A percentile compares a stretch with the other conserved stretches of the same genome.
Conservation (phyloP, 1,140 invertebrate species). For the Euborellia annulipes region DNA sequence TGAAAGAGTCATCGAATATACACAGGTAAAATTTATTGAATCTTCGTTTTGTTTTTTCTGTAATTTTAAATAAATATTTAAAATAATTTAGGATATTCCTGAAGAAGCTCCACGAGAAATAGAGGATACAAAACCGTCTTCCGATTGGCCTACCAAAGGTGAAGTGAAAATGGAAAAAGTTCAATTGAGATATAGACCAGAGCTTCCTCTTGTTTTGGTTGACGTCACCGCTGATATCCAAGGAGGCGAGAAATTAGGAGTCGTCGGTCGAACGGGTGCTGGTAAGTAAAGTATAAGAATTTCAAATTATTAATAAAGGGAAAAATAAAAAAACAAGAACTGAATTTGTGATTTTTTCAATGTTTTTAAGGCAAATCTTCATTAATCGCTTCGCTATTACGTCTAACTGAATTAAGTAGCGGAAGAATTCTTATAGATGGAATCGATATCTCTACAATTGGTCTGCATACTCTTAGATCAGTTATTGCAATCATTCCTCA, state of each 20-base stretch:
- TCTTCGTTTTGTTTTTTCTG: too few relatives aligned
- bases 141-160: slow-evolving; percentile 28
- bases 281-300: slow-evolving; percentile 18
- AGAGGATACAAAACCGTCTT: slow-evolving; percentile 7
- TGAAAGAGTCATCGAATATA: slow-evolving; percentile 35
- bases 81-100: slow-evolving; percentile 5
- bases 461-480: slow-evolving; percentile 28
- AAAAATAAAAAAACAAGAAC: too few relatives aligned
- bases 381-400: slow-evolving; percentile 30
- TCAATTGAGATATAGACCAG: slow-evolving; percentile 27
- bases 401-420: slow-evolving; percentile 25
- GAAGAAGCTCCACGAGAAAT: slow-evolving; percentile 2
- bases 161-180: slow-evolving; percentile 26
- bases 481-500: slow-evolving; percentile 29
- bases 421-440: slow-evolving; percentile 22
- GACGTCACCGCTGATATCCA: slow-evolving; percentile 27
- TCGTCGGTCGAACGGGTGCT: slow-evolving; percentile 36
- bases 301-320: too few relatives aligned
- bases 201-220: slow-evolving; percentile 28
- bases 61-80: too few relatives aligned
- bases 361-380: slow-evolving; percentile 30
- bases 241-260: slow-evolving; percentile 33
- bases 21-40: slow-evolving; percentile 22
- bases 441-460: slow-evolving; percentile 25
- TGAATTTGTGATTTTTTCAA: too few relatives aligned